Percentiles rank a stretch among this genome's conserved stretches.
Conservation (phyloP, 2,113 vertebrate species). For the Pterocles orientalis region DNA sequence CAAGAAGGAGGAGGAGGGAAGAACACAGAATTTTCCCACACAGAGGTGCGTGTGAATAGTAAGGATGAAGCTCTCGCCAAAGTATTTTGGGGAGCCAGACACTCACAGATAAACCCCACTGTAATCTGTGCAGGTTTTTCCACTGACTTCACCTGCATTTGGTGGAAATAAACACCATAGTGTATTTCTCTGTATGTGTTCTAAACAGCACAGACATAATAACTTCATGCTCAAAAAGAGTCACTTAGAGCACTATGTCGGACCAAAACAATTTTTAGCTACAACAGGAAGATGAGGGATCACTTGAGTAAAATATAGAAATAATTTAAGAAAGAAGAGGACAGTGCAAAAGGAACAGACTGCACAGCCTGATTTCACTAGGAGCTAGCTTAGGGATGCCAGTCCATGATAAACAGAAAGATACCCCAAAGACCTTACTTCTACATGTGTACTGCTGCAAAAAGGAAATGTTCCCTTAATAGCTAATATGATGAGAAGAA, state of each 20-base stretch:
- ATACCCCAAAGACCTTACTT: neutral
- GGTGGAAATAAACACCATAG: neutral
- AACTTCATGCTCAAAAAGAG: neutral
- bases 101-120: fast-evolving
- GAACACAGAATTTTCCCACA: neutral
- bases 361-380: neutral
- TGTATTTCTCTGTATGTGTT: neutral
- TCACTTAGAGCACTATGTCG: neutral
- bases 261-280: neutral
- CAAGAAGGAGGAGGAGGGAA: neutral
- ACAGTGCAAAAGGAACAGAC: neutral
- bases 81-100: neutral
- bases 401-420: neutral
- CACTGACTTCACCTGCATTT: neutral
- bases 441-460: neutral
- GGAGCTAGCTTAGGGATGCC: neutral
- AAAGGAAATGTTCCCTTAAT: neutral
- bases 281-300: neutral
- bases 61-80: fast-evolving
- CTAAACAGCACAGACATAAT: neutral
- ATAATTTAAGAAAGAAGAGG: neutral
- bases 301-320: neutral
- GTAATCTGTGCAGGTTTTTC: neutral
- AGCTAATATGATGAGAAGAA: neutral
- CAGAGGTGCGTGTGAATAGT: fast-evolving